Percentiles rank a stretch among this genome's conserved stretches.
Conservation (phyloP, 2,888 invertebrate genomes). For the Acrobasis suavella region DNA sequence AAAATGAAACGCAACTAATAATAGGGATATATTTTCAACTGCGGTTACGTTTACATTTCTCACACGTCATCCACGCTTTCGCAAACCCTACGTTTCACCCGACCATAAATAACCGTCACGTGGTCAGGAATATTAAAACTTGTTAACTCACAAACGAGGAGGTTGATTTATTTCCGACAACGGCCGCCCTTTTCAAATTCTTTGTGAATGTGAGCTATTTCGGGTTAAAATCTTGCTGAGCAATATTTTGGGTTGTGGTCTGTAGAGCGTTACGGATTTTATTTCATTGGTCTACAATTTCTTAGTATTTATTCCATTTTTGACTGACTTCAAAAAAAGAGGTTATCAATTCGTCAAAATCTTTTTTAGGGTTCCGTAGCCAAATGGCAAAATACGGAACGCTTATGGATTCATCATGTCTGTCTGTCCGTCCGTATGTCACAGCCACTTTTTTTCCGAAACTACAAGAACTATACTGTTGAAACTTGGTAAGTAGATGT, state of each 20-base stretch:
- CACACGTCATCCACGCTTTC: not conserved
- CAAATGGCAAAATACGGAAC: too few species aligned
- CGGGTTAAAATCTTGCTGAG: not conserved
- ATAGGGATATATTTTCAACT: not conserved
- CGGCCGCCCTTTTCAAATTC: constrained; percentile 5
- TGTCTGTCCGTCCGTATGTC: too few species aligned
- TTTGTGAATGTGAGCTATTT: not conserved
- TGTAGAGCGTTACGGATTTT: not conserved
- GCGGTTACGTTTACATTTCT: not conserved
- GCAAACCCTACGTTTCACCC: not conserved
- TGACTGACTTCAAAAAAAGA: too few species aligned
- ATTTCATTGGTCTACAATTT: too few species aligned
- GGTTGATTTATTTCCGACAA: constrained; percentile 11
- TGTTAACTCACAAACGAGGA: constrained; percentile 20
- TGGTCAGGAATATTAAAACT: constrained; percentile 23
- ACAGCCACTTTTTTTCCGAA: too few species aligned
- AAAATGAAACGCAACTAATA: not conserved
- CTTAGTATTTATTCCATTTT: too few species aligned
- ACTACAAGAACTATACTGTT: too few species aligned
- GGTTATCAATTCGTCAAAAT: too few species aligned
- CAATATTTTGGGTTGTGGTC: not conserved
- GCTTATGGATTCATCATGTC: too few species aligned
- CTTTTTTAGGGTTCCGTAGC: too few species aligned
- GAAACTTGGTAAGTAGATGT: too few species aligned
- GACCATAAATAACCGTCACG: constrained; percentile 10